Evolutionary conservation across 2,113 vertebrate genomes (phyloP).

Genomic region (Oryzias curvinotus): DNA sequence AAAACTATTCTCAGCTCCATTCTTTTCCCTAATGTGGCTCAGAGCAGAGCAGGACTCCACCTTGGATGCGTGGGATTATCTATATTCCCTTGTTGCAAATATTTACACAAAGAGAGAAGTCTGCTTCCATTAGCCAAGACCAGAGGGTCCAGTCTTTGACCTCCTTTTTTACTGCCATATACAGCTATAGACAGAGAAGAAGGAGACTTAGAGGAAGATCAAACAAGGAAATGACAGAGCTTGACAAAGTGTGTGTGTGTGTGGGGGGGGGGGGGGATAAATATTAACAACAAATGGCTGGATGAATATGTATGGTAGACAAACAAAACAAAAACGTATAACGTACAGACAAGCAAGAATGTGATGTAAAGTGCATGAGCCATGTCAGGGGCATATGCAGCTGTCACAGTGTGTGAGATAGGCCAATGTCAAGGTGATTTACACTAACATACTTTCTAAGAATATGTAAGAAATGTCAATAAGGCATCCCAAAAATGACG

Average conservation of each 20-base stretch:
- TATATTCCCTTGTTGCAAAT: constrained; percentile 62
- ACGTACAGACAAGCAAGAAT: background rate
- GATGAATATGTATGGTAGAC: background rate
- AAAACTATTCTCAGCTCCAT: constrained; percentile 31
- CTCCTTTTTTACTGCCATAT: constrained; percentile 58
- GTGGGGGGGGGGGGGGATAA: too few relatives aligned
- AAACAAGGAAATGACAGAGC: constrained; percentile 5
- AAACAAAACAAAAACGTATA: background rate
- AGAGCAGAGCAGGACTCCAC: constrained; percentile 46
- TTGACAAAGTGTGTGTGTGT: too few relatives aligned
- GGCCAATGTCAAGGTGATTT: too few relatives aligned
- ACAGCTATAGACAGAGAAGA: constrained; percentile 54
- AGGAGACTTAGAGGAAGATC: constrained; percentile 10
- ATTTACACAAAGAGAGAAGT: constrained; percentile 70
- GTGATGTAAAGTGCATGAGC: background rate
- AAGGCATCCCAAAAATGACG: too few relatives aligned
- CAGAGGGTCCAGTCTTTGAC: constrained; percentile 35
- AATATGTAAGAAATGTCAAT: too few relatives aligned
- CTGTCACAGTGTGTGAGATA: too few relatives aligned
- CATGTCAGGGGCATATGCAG: too few relatives aligned
- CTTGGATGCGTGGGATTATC: constrained; percentile 58
- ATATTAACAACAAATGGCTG: background rate
- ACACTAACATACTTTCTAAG: too few relatives aligned
- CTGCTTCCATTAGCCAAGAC: constrained; percentile 58
- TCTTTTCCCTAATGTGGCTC: constrained; percentile 70